phyloP scores from a whole-genome alignment of 2,113 vertebrate species.

The Amazona guildingii region DNA sequence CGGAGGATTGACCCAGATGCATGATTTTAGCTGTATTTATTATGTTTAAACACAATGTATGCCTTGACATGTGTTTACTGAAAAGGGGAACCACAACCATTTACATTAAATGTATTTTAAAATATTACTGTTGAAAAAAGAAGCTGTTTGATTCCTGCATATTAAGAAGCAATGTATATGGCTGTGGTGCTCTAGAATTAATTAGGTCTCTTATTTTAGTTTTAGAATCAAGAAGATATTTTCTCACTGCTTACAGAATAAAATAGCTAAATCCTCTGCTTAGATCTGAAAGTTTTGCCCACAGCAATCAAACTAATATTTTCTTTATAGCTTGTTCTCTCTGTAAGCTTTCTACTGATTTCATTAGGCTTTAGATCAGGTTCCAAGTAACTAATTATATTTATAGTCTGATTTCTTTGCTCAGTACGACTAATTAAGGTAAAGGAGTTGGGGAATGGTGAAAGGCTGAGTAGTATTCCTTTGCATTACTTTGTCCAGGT shows the following conservation, averaged over 20 bases:
- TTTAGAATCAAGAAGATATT: slow-evolving; percentile 53
- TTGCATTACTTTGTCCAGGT: slow-evolving; percentile 27
- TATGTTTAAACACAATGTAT: slow-evolving; percentile 47
- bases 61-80: slow-evolving; percentile 51
- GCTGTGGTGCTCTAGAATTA: slow-evolving; percentile 40
- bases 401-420: slow-evolving; percentile 60
- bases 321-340: slow-evolving; percentile 58
- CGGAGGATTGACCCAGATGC: slow-evolving; percentile 66
- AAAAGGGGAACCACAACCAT: slow-evolving; percentile 29
- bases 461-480: slow-evolving; percentile 4
- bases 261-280: slow-evolving; percentile 56
- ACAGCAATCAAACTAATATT: slow-evolving; percentile 67
- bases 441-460: slow-evolving; percentile 51
- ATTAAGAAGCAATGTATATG: slow-evolving; percentile 22
- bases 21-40: slow-evolving; percentile 62
- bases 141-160: slow-evolving; percentile 37
- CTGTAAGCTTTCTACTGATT: slow-evolving; percentile 59
- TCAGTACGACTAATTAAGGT: slow-evolving; percentile 37
- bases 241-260: slow-evolving; percentile 64
- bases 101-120: slow-evolving; percentile 35
- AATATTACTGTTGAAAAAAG: slow-evolving; percentile 41
- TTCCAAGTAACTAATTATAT: slow-evolving; percentile 70
- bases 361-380: slow-evolving; percentile 64
- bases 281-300: slow-evolving; percentile 69
- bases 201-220: slow-evolving; percentile 50